These are phyloP conservation scores for Cheilosia vernalis DNA, from an alignment of 2,888 invertebrate species.

Conservation along the genomic window DNA sequence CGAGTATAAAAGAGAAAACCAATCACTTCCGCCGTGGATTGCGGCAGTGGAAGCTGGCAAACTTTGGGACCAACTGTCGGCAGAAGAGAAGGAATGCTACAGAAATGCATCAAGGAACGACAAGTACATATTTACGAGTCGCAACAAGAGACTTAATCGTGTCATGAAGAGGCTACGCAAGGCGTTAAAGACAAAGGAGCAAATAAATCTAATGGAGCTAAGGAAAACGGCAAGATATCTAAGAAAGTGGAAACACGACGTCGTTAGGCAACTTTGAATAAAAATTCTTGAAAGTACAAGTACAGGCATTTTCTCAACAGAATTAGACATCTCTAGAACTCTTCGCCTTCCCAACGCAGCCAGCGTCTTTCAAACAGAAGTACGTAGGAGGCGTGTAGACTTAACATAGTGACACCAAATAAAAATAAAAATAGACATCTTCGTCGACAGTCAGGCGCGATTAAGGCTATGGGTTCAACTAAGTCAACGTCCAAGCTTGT, in stretches of 20 bases:
- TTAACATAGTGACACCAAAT: too few relatives aligned
- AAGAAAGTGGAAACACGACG: neutral
- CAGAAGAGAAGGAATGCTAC: neutral
- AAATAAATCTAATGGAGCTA: neutral
- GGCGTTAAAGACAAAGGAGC: neutral
- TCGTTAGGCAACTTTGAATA: neutral
- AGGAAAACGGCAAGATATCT: neutral
- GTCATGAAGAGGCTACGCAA: neutral
- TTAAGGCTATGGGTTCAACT: too few relatives aligned
- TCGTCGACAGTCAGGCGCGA: too few relatives aligned
- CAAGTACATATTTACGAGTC: constrained; percentile 8
- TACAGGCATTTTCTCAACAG: too few relatives aligned
- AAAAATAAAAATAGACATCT: too few relatives aligned
- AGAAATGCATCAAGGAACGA: neutral
- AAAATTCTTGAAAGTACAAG: neutral
- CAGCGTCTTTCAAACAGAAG: too few relatives aligned
- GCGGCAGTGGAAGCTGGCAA: constrained; percentile 9
- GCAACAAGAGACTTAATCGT: neutral
- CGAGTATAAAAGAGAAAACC: constrained; percentile 1
- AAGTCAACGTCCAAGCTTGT: too few relatives aligned
- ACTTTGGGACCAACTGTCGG: neutral
- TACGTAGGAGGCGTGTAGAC: too few relatives aligned
- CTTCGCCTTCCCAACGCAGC: too few relatives aligned
- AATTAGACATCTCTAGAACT: too few relatives aligned
- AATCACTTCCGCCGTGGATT: neutral